Evolutionary conservation across 2,797 vertebrate genomes (phyloP).

Genomic region (Rhinella marina): DNA sequence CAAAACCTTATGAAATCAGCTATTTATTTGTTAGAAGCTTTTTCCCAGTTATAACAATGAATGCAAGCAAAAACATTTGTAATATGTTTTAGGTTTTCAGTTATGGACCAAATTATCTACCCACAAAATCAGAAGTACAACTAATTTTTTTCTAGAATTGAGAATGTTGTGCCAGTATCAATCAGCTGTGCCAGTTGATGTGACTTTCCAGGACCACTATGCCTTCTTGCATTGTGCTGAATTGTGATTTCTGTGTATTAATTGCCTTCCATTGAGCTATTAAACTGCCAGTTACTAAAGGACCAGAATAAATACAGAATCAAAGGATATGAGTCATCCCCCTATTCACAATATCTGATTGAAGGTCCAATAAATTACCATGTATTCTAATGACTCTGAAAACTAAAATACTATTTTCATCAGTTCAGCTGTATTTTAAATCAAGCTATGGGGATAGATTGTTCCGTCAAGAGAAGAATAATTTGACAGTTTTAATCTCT

Average conservation of each 20-base stretch:
- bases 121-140: constrained; percentile 6
- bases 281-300: constrained; percentile 74
- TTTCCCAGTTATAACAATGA: constrained; percentile 4
- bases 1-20: not conserved
- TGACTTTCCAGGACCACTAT: constrained; percentile 35
- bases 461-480: constrained; percentile 73
- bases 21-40: constrained; percentile 8
- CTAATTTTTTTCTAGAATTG: not conserved
- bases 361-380: constrained; percentile 81
- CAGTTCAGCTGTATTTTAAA: constrained; percentile 79
- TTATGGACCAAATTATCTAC: not conserved
- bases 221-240: constrained; percentile 30
- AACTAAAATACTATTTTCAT: constrained; percentile 81
- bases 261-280: constrained; percentile 72
- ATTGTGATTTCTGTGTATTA: constrained; percentile 65
- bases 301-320: constrained; percentile 71
- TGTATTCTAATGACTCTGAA: constrained; percentile 74
- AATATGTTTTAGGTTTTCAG: constrained; percentile 5
- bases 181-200: constrained; percentile 28
- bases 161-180: constrained; percentile 32
- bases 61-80: not conserved
- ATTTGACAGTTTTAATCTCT: constrained; percentile 80
- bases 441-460: constrained; percentile 73
- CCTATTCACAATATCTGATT: constrained; percentile 76
- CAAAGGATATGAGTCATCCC: constrained; percentile 76